A percentile compares a stretch with the other conserved stretches of the same genome.
phyloP scores from a whole-genome alignment of 2,113 vertebrate genomes.

The Odontesthes bonariensis region DNA sequence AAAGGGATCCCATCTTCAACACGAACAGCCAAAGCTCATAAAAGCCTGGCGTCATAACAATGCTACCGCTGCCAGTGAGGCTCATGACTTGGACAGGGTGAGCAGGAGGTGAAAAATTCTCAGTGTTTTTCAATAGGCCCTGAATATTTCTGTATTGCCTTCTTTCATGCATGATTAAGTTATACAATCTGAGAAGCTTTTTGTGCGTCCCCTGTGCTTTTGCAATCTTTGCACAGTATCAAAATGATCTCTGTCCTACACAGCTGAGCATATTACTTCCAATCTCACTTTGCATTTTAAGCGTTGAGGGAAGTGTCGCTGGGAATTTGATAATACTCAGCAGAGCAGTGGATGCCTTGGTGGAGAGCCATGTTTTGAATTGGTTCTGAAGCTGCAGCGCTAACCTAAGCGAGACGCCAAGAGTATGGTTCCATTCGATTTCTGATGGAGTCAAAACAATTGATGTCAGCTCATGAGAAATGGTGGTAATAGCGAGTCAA shows the following conservation, averaged over 20 bases:
- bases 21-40: constrained; percentile 53
- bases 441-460: constrained; percentile 69
- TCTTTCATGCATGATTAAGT: constrained; percentile 71
- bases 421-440: constrained; percentile 65
- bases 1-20: constrained; percentile 62
- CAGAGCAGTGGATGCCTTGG: constrained; percentile 53
- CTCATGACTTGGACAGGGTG: constrained; percentile 51
- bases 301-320: constrained; percentile 54
- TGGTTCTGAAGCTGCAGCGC: constrained; percentile 53
- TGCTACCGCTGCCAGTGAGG: constrained; percentile 54
- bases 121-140: constrained; percentile 52
- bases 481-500: constrained; percentile 36
- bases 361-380: constrained; percentile 71
- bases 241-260: constrained; percentile 56
- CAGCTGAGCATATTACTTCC: constrained; percentile 55
- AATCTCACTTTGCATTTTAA: constrained; percentile 60
- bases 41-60: constrained; percentile 61
- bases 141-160: constrained; percentile 63
- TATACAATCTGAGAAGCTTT: constrained; percentile 66
- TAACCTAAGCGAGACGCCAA: constrained; percentile 55
- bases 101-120: constrained; percentile 30
- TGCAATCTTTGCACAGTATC: constrained; percentile 53
- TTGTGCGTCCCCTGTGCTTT: constrained; percentile 58
- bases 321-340: constrained; percentile 63
- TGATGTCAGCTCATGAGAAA: constrained; percentile 67